These are phyloP conservation scores for Synanthedon andrenaeformis DNA, from an alignment of 2,888 invertebrate genomes.

Conservation along the genomic window DNA sequence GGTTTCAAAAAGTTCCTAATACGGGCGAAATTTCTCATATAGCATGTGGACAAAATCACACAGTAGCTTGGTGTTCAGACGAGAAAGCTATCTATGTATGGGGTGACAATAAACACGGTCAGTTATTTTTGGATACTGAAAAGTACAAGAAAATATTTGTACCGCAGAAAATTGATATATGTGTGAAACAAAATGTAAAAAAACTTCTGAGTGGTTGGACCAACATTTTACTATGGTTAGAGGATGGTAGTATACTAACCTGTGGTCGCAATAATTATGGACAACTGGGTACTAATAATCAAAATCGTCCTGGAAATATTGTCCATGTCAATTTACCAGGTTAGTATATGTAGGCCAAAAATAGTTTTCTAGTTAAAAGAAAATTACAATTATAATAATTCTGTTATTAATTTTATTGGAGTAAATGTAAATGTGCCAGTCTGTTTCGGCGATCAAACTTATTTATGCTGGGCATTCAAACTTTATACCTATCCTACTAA, in stretches of 20 bases:
- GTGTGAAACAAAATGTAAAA: slow-evolving; percentile 64
- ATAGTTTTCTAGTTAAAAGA: no score
- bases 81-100: slow-evolving; percentile 76
- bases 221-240: slow-evolving; percentile 75
- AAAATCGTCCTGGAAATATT: slow-evolving; percentile 29
- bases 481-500: no score
- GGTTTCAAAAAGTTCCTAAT: slow-evolving; percentile 66
- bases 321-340: slow-evolving; percentile 45
- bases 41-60: slow-evolving; percentile 86
- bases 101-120: slow-evolving; percentile 89
- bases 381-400: no score
- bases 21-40: slow-evolving; percentile 71
- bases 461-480: no score
- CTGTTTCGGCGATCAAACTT: no score
- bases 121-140: slow-evolving; percentile 73
- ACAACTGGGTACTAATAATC: slow-evolving; percentile 72
- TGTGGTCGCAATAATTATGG: slow-evolving; percentile 89
- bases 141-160: slow-evolving; percentile 61
- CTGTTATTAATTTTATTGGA: no score
- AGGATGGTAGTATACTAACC: slow-evolving; percentile 72
- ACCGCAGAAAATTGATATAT: slow-evolving; percentile 68
- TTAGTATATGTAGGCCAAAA: slow-evolving; percentile 22
- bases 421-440: no score
- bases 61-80: slow-evolving; percentile 67
- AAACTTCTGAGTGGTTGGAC: slow-evolving; percentile 82